Evolutionary conservation across 2,797 vertebrate species (phyloP).

Genomic region (Fistularia tabacaria): DNA sequence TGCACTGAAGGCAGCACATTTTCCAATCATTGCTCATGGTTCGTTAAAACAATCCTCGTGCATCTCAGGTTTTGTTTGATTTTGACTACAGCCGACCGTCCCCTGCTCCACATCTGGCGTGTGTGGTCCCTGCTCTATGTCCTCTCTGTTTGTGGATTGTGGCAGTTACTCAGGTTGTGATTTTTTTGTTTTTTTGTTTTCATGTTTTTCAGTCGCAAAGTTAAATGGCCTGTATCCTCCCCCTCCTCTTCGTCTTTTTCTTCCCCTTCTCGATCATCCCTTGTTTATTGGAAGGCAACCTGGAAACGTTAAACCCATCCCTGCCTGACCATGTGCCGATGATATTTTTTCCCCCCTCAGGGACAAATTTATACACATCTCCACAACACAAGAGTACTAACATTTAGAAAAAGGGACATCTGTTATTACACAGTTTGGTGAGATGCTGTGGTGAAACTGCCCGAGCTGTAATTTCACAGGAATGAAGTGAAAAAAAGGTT

Average conservation of each 20-base stretch:
- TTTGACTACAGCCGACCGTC: no score
- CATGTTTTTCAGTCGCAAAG: background rate
- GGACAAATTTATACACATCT: conserved; percentile 8
- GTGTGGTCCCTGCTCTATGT: conserved; percentile 7
- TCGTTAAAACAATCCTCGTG: no score
- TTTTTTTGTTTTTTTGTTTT: background rate
- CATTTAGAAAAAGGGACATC: conserved; percentile 15
- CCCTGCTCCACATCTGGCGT: no score
- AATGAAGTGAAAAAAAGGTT: conserved; percentile 29
- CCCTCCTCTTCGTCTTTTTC: background rate
- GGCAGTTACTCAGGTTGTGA: background rate
- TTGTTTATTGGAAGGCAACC: background rate
- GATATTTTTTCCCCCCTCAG: conserved; percentile 3
- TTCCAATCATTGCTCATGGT: no score
- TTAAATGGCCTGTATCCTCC: background rate
- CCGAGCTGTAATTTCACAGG: conserved; percentile 53
- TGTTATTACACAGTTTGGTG: conserved; percentile 48
- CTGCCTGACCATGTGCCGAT: background rate
- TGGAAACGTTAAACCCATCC: conserved; percentile 7
- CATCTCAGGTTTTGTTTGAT: no score
- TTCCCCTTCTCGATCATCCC: no score
- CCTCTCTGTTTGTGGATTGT: background rate
- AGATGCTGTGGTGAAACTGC: conserved; percentile 27
- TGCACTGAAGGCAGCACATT: no score
- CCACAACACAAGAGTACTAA: conserved; percentile 2